Percentiles rank a stretch among this genome's conserved stretches.
These are phyloP conservation scores for Akabosia matsudoensis DNA, from an alignment of 1,140 invertebrate genomes.

Conservation along the genomic window DNA sequence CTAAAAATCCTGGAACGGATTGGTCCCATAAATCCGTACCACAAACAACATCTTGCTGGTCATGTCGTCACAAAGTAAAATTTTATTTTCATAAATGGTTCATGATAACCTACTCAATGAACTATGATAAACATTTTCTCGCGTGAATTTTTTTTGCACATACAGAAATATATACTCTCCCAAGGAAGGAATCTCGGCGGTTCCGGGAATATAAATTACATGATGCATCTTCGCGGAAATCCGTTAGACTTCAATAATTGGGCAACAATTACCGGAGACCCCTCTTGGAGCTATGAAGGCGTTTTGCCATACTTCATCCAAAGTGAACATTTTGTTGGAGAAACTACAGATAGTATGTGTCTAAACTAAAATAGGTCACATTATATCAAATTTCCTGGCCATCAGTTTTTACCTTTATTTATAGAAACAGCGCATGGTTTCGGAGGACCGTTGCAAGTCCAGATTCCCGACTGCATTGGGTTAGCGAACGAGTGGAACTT, in stretches of 20 bases:
- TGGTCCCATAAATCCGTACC: constrained; percentile 30
- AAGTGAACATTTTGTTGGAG: constrained; percentile 49
- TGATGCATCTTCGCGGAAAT: constrained; percentile 16
- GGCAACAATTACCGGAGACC: constrained; percentile 56
- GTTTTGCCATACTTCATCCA: constrained; percentile 65
- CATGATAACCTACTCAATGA: neutral
- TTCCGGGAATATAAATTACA: constrained; percentile 8
- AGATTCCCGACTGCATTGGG: constrained; percentile 6
- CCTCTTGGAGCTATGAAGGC: constrained; percentile 70
- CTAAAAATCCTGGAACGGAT: constrained; percentile 30
- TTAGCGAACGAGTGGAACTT: constrained; percentile 20
- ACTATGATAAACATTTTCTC: neutral
- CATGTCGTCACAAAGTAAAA: constrained; percentile 18
- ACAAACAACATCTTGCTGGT: constrained; percentile 26
- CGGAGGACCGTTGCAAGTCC: constrained; percentile 15
- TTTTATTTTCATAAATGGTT: neutral
- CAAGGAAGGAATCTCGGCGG: constrained; percentile 20
- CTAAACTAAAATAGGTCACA: no score
- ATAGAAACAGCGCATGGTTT: constrained; percentile 4
- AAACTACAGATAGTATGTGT: constrained; percentile 11
- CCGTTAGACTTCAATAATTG: constrained; percentile 19
- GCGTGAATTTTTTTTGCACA: neutral
- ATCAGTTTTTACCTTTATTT: no score
- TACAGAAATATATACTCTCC: neutral
- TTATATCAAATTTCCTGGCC: no score